Evolutionary conservation across 1,140 invertebrate species (phyloP).

Genomic region (Pogonus chalceus): DNA sequence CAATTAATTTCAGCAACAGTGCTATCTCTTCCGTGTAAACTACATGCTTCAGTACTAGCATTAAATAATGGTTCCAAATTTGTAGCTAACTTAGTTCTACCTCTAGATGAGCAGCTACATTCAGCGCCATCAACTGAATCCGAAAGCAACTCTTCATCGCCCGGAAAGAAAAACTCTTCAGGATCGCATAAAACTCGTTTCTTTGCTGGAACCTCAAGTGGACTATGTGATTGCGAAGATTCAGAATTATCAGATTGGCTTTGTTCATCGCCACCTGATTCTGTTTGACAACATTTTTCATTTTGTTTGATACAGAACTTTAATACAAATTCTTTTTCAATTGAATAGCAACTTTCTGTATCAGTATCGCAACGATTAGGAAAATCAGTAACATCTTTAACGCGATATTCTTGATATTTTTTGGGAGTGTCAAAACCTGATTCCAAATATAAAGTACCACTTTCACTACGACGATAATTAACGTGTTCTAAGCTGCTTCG

Average conservation of each 20-base stretch:
- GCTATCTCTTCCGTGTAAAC: neutral
- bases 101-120: neutral
- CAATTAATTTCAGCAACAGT: neutral
- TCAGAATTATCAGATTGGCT: neutral
- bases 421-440: slow-evolving; percentile 24
- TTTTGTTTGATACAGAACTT: slow-evolving; percentile 41
- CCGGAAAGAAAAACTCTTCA: slow-evolving; percentile 18
- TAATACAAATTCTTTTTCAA: slow-evolving; percentile 30
- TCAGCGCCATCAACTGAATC: slow-evolving; percentile 3
- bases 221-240: slow-evolving; percentile 1
- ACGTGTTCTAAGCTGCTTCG: slow-evolving; percentile 50
- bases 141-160: slow-evolving; percentile 13
- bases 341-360: neutral
- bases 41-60: neutral
- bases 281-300: slow-evolving; percentile 43
- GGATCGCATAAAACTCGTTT: slow-evolving; percentile 11
- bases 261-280: slow-evolving; percentile 19
- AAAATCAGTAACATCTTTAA: slow-evolving; percentile 18
- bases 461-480: slow-evolving; percentile 38
- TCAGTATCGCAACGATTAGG: neutral
- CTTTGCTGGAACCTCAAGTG: slow-evolving; percentile 10
- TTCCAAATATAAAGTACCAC: slow-evolving; percentile 38
- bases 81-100: neutral
- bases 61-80: neutral
- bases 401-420: slow-evolving; percentile 41